Evolutionary conservation across 2,888 invertebrate species (phyloP).

Genomic region (Euzetes globulus): DNA sequence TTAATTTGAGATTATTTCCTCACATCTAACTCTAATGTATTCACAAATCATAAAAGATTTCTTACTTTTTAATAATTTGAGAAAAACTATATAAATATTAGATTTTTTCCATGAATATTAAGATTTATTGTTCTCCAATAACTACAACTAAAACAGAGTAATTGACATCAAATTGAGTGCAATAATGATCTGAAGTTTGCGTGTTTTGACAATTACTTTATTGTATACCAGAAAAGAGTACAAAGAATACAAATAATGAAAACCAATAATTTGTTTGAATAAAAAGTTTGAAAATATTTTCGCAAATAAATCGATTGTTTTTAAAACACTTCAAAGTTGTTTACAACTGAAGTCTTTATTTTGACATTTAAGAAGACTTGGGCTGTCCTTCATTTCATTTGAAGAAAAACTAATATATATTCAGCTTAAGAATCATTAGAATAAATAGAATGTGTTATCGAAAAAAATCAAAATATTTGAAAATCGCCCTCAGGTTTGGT

Average conservation of each 20-base stretch:
- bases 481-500: neutral
- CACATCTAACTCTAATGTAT: no score
- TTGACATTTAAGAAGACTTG: neutral
- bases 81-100: no score
- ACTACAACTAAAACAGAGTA: neutral
- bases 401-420: neutral
- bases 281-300: neutral
- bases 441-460: neutral
- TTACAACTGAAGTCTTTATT: neutral
- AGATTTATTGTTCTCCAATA: no score
- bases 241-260: neutral
- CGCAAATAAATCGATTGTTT: neutral
- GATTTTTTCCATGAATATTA: no score
- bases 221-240: neutral
- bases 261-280: neutral
- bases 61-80: no score
- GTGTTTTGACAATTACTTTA: neutral
- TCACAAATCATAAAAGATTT: no score
- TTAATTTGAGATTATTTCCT: no score
- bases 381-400: neutral
- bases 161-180: neutral
- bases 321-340: neutral
- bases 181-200: neutral
- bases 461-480: neutral
- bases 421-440: neutral